Base-by-base conservation (phyloP, 2,797 vertebrate genomes). In the Apogon talboti region DNA sequence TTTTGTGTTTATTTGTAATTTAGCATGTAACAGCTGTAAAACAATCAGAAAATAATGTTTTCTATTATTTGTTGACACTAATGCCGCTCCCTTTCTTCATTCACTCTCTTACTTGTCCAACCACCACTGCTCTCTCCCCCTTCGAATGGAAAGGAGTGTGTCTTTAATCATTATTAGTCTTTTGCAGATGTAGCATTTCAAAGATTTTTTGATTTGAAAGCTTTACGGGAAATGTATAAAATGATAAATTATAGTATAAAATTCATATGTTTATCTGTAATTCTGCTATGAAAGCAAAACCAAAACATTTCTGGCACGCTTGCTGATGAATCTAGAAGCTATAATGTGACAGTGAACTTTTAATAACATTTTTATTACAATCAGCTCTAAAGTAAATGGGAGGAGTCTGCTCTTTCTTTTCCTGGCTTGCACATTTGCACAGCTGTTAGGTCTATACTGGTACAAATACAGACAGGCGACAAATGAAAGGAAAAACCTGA, bases 341-440 rank as follows among this genome's bases (percentile, higher is more conserved):
- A 2, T 61, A 53, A 68, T 53, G 44, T 73, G 44, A 49, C 54
- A 10, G 49, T 70, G 72, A 83, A 76, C 79, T 84, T 85, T 79
- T 50, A 33, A 53, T 44, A 24, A 72, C 62, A 62, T 72, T 81
- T 77, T 64, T 69, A 57, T 24, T 54, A 68, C 48, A 65, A 66
- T 70, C 50, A 53, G 7, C 33, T 56, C 37, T n/a, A 28, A 19
- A 58, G 56, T 63, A 35, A 57, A 57, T 11, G 0, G 57, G 55
- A 61, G 35, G 45, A 84, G 62, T 24, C 66, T 2, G 9, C 48
- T 55, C 38, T 50, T 60, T 7, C 14, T 51, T 46, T 37, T 52
- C 33, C 56, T 19, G 11, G 58, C 41, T 6, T 57, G 37, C 55
- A 51, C n/a, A 66, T 76, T 61, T 77, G 52, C 53, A 28, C 24